phyloP scores from a whole-genome alignment of 1,140 invertebrate species.

The Orussus abietinus region DNA sequence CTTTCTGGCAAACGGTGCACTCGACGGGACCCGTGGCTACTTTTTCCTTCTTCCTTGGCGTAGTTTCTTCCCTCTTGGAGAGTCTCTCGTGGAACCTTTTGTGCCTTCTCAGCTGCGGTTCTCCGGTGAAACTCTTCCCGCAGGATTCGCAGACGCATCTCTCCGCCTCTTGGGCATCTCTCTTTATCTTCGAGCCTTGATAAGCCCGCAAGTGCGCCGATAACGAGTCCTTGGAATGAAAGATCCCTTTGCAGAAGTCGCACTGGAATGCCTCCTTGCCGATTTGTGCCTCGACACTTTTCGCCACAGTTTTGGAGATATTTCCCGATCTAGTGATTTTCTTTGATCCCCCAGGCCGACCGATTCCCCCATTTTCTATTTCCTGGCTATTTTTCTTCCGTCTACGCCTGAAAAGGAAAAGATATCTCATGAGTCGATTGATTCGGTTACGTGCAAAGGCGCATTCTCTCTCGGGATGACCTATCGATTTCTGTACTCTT shows the following conservation, averaged over 20 bases:
- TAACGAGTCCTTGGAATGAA: constrained; percentile 15
- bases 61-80: background rate
- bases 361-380: no score
- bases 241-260: constrained; percentile 32
- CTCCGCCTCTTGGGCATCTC: background rate
- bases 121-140: constrained; percentile 5
- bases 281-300: no score
- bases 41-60: constrained; percentile 57
- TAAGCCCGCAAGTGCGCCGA: no score
- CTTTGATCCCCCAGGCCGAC: no score
- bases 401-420: no score
- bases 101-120: background rate
- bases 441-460: no score
- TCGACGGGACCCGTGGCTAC: constrained; percentile 77
- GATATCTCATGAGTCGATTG: no score
- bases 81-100: background rate
- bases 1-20: constrained; percentile 31
- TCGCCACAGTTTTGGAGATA: no score
- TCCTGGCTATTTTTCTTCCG: no score
- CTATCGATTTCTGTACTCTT: no score
- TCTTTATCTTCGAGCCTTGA: background rate
- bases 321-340: no score
- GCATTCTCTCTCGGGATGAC: no score
- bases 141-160: constrained; percentile 1
- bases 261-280: constrained; percentile 41